Evolutionary conservation across 2,113 vertebrate genomes (phyloP).

Genomic region (Callionymus lyra): DNA sequence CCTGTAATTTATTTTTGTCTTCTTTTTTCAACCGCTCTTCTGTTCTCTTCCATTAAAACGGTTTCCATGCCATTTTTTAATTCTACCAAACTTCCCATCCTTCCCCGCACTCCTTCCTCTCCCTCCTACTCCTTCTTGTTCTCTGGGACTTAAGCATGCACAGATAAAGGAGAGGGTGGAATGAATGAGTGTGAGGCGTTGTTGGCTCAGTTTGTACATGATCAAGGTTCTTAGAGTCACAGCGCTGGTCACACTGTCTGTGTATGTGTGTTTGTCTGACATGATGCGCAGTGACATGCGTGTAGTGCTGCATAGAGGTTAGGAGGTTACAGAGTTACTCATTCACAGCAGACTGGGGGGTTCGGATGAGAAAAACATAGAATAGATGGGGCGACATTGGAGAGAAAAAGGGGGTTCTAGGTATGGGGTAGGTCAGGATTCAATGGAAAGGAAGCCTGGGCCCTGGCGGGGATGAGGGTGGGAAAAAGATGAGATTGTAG

Average conservation of each 20-base stretch:
- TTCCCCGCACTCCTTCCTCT: not conserved
- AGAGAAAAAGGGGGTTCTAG: too few relatives aligned
- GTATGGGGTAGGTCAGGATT: too few relatives aligned
- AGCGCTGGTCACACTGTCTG: slow-evolving; percentile 11
- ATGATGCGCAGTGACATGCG: slow-evolving; percentile 42
- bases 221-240: slow-evolving; percentile 44
- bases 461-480: not conserved
- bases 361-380: not conserved
- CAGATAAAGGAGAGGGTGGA: slow-evolving; percentile 10
- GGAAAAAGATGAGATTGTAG: not conserved
- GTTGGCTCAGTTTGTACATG: slow-evolving; percentile 25
- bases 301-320: slow-evolving; percentile 28
- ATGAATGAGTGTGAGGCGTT: slow-evolving; percentile 17
- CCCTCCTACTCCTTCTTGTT: not conserved
- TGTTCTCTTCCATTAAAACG: not conserved
- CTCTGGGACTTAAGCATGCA: slow-evolving; percentile 7
- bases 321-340: slow-evolving; percentile 31
- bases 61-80: not conserved
- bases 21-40: not conserved
- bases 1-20: too few relatives aligned
- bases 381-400: too few relatives aligned
- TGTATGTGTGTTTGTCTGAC: slow-evolving; percentile 19
- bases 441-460: too few relatives aligned
- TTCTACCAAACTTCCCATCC: not conserved
- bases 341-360: slow-evolving; percentile 9